Evolutionary conservation across 2,888 invertebrate species (phyloP).

Genomic region (Steinernema hermaphroditum): DNA sequence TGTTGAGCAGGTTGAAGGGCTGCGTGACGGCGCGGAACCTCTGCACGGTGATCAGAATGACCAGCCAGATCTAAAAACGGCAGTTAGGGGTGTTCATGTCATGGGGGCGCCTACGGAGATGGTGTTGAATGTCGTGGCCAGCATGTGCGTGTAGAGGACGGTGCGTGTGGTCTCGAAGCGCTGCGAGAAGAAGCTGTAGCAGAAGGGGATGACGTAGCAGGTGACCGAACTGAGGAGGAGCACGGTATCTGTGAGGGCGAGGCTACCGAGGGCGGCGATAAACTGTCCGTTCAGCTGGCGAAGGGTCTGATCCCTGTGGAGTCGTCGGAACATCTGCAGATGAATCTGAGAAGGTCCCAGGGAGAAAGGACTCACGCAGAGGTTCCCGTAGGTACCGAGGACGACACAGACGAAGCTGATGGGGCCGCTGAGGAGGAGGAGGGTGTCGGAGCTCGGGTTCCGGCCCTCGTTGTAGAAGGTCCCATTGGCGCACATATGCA

Average conservation of each 20-base stretch:
- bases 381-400: slow-evolving; percentile 1
- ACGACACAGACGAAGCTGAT: slow-evolving; percentile 22
- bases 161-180: slow-evolving; percentile 18
- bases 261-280: slow-evolving; percentile 2
- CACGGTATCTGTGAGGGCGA: slow-evolving; percentile 17
- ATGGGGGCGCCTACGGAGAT: slow-evolving; percentile 1
- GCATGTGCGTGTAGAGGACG: slow-evolving; percentile 21
- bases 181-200: slow-evolving; percentile 24
- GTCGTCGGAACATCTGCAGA: slow-evolving; percentile 27
- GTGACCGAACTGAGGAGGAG: slow-evolving; percentile 7
- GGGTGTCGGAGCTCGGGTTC: slow-evolving; percentile 13
- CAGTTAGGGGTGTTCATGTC: background rate
- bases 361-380: background rate
- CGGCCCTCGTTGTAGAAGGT: slow-evolving; percentile 22
- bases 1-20: slow-evolving; percentile 24
- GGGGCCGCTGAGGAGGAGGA: slow-evolving; percentile 15
- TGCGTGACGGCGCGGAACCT: slow-evolving; percentile 12
- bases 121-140: slow-evolving; percentile 18
- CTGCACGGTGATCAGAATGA: slow-evolving; percentile 24
- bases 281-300: slow-evolving; percentile 18
- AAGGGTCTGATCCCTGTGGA: slow-evolving; percentile 9
- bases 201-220: slow-evolving; percentile 27
- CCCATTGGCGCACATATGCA: slow-evolving; percentile 18
- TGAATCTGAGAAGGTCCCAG: no score
- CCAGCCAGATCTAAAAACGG: slow-evolving; percentile 16